These are phyloP conservation scores for Malthinus flaveolus DNA, from an alignment of 2,888 invertebrate genomes.

Conservation along the genomic window DNA sequence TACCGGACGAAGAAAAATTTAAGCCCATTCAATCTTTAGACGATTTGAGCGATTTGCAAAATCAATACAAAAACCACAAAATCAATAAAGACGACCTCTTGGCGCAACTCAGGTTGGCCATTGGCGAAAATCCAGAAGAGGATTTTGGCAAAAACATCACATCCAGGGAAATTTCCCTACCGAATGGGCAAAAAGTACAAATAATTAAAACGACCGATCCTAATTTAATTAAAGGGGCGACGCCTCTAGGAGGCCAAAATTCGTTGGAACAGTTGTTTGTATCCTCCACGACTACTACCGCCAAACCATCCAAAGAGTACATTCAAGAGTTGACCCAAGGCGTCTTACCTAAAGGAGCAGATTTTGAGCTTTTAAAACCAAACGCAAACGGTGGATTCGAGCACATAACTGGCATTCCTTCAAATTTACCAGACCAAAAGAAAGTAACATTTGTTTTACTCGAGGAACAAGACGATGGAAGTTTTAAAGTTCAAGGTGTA, in stretches of 20 bases:
- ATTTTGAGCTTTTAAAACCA: slow-evolving; percentile 80
- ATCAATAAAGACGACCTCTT: slow-evolving; percentile 72
- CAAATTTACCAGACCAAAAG: slow-evolving; percentile 67
- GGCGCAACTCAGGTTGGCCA: slow-evolving; percentile 73
- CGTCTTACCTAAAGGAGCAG: slow-evolving; percentile 76
- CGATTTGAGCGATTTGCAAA: slow-evolving; percentile 49
- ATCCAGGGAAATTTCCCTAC: slow-evolving; percentile 72
- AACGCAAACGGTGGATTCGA: slow-evolving; percentile 73
- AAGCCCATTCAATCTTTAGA: slow-evolving; percentile 47
- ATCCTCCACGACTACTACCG: slow-evolving; percentile 51
- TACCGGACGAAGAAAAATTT: slow-evolving; percentile 61
- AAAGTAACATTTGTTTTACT: slow-evolving; percentile 85
- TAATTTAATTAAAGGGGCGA: slow-evolving; percentile 60
- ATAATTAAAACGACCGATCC: slow-evolving; percentile 68
- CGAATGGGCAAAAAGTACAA: slow-evolving; percentile 77
- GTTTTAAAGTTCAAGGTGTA: slow-evolving; percentile 82
- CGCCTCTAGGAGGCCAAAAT: slow-evolving; percentile 53
- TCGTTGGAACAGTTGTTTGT: slow-evolving; percentile 47
- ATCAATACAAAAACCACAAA: slow-evolving; percentile 56
- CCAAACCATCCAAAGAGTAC: slow-evolving; percentile 66
- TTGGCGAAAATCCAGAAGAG: slow-evolving; percentile 69
- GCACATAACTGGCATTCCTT: slow-evolving; percentile 64
- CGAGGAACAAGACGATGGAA: slow-evolving; percentile 84
- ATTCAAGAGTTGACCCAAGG: slow-evolving; percentile 80
- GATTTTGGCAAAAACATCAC: slow-evolving; percentile 71